Conservation (phyloP, 2,797 vertebrate genomes). For the Smutsia temminckii region DNA sequence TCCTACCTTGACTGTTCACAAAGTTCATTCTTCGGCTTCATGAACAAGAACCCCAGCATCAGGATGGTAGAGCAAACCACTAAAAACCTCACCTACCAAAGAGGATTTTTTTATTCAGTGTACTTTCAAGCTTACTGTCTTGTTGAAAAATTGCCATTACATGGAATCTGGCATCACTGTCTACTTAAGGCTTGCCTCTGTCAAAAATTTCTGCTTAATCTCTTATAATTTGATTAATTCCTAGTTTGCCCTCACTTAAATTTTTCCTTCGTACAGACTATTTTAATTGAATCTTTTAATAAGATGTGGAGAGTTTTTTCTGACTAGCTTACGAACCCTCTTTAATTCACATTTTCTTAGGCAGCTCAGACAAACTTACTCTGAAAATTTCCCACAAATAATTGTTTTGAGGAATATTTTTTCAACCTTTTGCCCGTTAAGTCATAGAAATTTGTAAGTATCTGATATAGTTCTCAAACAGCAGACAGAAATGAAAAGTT, state of each 20-base stretch:
- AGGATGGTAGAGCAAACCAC: background rate
- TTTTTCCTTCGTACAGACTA: slow-evolving; percentile 18
- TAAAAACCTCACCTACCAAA: background rate
- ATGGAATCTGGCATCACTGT: background rate
- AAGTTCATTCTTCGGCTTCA: too few species aligned
- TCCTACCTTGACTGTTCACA: too few species aligned
- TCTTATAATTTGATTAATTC: background rate
- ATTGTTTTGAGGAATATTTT: background rate
- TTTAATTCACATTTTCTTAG: background rate
- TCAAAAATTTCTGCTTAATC: background rate
- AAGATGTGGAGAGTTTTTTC: background rate
- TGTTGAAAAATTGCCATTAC: background rate
- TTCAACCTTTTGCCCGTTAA: background rate
- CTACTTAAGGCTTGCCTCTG: background rate
- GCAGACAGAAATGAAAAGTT: background rate
- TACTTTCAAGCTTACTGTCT: background rate
- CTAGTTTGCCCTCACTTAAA: background rate
- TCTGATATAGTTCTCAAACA: background rate
- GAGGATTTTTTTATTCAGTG: background rate
- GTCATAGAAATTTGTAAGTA: background rate
- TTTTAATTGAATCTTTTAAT: slow-evolving; percentile 14
- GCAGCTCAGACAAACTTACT: background rate
- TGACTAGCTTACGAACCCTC: background rate
- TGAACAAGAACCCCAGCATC: too few species aligned
- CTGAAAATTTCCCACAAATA: background rate